Base-by-base conservation (phyloP, 2,888 invertebrate genomes). In the Apodemia mormo region DNA sequence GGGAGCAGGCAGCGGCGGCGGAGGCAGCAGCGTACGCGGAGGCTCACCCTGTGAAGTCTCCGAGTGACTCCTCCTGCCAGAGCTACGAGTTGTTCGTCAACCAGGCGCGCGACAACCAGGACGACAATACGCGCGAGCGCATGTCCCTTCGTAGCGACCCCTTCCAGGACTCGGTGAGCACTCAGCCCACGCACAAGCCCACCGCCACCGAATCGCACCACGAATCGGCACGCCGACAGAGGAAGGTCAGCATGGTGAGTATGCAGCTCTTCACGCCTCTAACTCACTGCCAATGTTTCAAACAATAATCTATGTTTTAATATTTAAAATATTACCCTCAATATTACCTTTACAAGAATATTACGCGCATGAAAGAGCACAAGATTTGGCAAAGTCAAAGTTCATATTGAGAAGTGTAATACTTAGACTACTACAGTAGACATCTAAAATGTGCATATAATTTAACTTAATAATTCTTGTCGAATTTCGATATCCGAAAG, bases 191-290 rank as follows among this genome's bases (percentile, higher is more conserved):
- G 92, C 93, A 93, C 92, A 94, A 90, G 91, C 90, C 94, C 90
- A 90, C 86, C 94, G 94, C 94, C 90, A 90, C 86, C 94, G 94
- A 94, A 89, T 88, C 94, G 92, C 92, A 89, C 87, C 88, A 90
- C 86, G 90, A 90, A 80, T 80, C 83, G 79, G 85, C 92, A 86
- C 92, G 92, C 82, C 92, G 92, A 73, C 85, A 87, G 94, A 96
- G 98, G 94, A 98, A 98, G 96, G 97, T 98, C 95, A 97, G 97
- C 95, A 96, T 97, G 95, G 97, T 97, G 96, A 97, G 96, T 96
- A 94, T 89, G 85, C 80, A 68, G 82, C 81, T 77, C 76, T 75
- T 76, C 85, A 81, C 83, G 81, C 81, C 68, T 69, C 71, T 77
- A 74, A 72, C 81, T 82, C 83, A 83, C 88, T 87, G 88, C 82